phyloP scores from a whole-genome alignment of 2,888 invertebrate genomes.

The Phania funesta region DNA sequence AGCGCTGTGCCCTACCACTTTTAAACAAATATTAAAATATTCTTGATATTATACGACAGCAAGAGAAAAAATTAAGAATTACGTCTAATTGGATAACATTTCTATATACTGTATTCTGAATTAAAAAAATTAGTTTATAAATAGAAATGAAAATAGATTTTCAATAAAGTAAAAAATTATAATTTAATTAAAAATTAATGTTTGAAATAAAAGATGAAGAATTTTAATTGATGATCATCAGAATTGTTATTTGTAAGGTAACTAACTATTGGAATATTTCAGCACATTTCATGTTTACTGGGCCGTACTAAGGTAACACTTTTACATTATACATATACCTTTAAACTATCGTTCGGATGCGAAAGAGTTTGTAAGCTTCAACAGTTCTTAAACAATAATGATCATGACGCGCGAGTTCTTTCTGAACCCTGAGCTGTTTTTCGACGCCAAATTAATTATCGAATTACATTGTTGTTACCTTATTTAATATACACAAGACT shows the following conservation, averaged over 20 bases:
- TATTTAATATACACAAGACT: too few relatives aligned
- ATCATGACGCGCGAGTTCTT: too few relatives aligned
- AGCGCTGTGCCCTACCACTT: slow-evolving; percentile 17
- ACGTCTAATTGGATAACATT: slow-evolving; percentile 36
- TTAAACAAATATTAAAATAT: not conserved
- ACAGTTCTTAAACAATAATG: too few relatives aligned
- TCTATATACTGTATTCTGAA: slow-evolving; percentile 39
- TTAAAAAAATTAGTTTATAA: slow-evolving; percentile 16
- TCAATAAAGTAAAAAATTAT: not conserved
- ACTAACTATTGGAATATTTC: too few relatives aligned
- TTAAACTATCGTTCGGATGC: too few relatives aligned
- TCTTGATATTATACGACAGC: slow-evolving; percentile 8
- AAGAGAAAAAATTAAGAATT: slow-evolving; percentile 36
- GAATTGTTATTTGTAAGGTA: not conserved
- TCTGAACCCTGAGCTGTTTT: too few relatives aligned
- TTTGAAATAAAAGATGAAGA: slow-evolving; percentile 18
- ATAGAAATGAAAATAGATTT: not conserved
- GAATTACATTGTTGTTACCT: too few relatives aligned
- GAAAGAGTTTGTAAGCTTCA: too few relatives aligned
- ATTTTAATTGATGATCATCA: not conserved
- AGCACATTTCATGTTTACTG: too few relatives aligned
- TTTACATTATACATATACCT: too few relatives aligned
- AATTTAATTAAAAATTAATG: slow-evolving; percentile 35
- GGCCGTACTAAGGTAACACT: too few relatives aligned
- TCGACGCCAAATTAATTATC: too few relatives aligned